Evolutionary conservation across 2,113 vertebrate genomes (phyloP).

Genomic region (Myotis davidii): DNA sequence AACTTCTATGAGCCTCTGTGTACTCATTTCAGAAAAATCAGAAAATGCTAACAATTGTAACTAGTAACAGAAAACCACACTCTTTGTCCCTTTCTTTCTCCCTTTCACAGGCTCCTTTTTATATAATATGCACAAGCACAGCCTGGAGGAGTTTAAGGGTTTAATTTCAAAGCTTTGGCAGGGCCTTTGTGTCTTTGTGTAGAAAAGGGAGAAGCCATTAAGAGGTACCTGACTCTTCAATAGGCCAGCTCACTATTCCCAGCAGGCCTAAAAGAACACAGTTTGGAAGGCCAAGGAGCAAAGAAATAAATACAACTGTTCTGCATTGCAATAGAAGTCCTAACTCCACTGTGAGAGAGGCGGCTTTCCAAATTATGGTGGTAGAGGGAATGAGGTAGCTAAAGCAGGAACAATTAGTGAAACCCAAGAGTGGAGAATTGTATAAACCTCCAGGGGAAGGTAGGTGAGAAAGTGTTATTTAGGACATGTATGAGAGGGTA

Average conservation of each 20-base stretch:
- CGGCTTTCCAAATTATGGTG: slow-evolving; percentile 43
- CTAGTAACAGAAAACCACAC: slow-evolving; percentile 58
- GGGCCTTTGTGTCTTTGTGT: slow-evolving; percentile 65
- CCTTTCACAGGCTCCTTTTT: slow-evolving; percentile 54
- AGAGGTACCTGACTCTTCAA: slow-evolving; percentile 72
- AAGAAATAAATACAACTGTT: slow-evolving; percentile 62
- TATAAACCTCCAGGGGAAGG: not conserved
- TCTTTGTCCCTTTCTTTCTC: slow-evolving; percentile 49
- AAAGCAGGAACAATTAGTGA: slow-evolving; percentile 7
- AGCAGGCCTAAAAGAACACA: slow-evolving; percentile 58
- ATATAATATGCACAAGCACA: not conserved
- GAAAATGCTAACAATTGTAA: slow-evolving; percentile 57
- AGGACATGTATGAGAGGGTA: not conserved
- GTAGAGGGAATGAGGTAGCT: not conserved
- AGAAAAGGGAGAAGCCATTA: slow-evolving; percentile 54
- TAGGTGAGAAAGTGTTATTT: not conserved
- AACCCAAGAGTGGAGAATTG: slow-evolving; percentile 1
- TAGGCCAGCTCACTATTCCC: slow-evolving; percentile 60
- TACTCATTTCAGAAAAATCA: slow-evolving; percentile 58
- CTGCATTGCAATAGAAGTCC: slow-evolving; percentile 57
- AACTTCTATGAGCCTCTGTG: slow-evolving; percentile 18
- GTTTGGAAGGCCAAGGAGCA: slow-evolving; percentile 68
- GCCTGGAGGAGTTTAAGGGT: slow-evolving; percentile 55
- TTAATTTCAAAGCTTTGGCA: slow-evolving; percentile 77
- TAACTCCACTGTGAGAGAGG: slow-evolving; percentile 34